Evolutionary conservation across 2,888 invertebrate genomes (phyloP).

Genomic region (Ichneumoninae sp.): DNA sequence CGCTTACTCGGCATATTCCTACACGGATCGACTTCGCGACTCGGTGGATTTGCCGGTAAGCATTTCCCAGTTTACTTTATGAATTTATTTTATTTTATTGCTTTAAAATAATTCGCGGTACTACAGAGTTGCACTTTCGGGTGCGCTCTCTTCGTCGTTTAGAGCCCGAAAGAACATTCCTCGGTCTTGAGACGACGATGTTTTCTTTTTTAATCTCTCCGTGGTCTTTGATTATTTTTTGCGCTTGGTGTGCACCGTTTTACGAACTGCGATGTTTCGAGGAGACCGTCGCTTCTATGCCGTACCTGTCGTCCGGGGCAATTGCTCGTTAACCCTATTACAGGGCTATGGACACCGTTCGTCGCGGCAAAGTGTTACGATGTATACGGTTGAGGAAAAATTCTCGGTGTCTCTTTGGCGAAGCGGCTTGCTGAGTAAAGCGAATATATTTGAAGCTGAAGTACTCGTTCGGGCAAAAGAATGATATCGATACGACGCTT

Average conservation of each 20-base stretch:
- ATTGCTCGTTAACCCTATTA: slow-evolving; percentile 55
- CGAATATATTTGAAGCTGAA: neutral
- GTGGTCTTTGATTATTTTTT: neutral
- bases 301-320: slow-evolving; percentile 28
- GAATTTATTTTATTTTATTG: too few relatives aligned
- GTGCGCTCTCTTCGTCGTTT: neutral
- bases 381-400: slow-evolving; percentile 23
- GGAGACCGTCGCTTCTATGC: slow-evolving; percentile 32
- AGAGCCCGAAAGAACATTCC: neutral
- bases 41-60: too few relatives aligned
- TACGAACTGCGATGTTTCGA: slow-evolving; percentile 27
- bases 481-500: neutral
- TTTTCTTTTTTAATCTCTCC: neutral
- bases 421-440: neutral
- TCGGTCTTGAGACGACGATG: neutral
- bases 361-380: slow-evolving; percentile 19
- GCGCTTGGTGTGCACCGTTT: slow-evolving; percentile 5
- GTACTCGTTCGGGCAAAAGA: neutral
- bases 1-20: too few relatives aligned
- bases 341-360: slow-evolving; percentile 13
- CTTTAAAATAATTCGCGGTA: too few relatives aligned
- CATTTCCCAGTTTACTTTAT: too few relatives aligned
- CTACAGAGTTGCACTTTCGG: neutral
- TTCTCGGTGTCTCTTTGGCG: neutral
- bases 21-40: too few relatives aligned